Evolutionary conservation across 2,113 vertebrate species (phyloP).

Genomic region (Melanocharis versteri): DNA sequence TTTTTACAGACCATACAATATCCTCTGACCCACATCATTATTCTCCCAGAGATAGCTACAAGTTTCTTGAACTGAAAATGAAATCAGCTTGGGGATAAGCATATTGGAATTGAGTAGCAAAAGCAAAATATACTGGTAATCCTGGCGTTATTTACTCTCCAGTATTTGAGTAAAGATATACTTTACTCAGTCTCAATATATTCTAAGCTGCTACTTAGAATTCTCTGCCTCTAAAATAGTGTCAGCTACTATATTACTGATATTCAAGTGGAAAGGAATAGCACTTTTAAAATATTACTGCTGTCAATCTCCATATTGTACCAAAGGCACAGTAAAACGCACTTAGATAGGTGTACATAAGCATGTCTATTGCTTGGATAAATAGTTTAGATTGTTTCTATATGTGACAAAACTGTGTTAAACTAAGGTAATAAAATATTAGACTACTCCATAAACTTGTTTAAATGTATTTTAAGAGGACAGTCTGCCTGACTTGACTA

Average conservation of each 20-base stretch:
- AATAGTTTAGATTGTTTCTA: background rate
- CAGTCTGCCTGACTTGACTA: background rate
- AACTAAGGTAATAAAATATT: background rate
- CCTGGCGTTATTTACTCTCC: background rate
- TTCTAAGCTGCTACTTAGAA: background rate
- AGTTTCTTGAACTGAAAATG: background rate
- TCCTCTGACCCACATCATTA: background rate
- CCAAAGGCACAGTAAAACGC: background rate
- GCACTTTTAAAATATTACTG: background rate
- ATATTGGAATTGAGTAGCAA: background rate
- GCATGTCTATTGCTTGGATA: background rate
- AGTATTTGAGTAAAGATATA: background rate
- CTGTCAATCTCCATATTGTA: background rate
- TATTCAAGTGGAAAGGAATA: background rate
- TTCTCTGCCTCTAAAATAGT: background rate
- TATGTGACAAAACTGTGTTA: background rate
- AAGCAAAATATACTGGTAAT: background rate
- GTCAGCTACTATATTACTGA: background rate
- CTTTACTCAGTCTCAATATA: background rate
- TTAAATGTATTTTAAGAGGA: background rate
- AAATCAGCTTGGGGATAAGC: background rate
- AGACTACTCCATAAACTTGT: background rate
- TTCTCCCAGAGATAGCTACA: background rate
- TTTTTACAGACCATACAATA: background rate
- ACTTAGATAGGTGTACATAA: background rate